phyloP scores from a whole-genome alignment of 64 coral and sea anemone genomes.

The Stylophora pistillata region DNA sequence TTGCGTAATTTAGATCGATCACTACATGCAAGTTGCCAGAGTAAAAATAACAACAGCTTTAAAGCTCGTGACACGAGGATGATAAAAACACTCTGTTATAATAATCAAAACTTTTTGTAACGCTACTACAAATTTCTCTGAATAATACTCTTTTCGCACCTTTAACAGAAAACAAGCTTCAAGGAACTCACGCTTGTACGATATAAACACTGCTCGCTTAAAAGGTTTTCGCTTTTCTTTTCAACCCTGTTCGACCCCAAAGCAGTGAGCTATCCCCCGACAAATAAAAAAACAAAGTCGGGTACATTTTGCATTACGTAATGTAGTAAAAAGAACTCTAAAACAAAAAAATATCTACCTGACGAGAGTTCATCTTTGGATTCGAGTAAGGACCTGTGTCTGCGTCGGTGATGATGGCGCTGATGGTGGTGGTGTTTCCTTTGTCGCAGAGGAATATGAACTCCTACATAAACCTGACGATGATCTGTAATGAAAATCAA shows the following conservation, averaged over 20 bases:
- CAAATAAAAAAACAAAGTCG: not conserved
- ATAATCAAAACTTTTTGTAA: not conserved
- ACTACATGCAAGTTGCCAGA: not conserved
- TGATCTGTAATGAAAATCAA: slow-evolving; percentile 48
- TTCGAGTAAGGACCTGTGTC: not conserved
- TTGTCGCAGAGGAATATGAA: slow-evolving; percentile 74
- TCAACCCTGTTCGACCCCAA: slow-evolving; percentile 18
- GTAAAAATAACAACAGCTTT: not conserved
- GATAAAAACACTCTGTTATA: not conserved
- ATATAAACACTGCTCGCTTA: not conserved
- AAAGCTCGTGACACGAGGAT: not conserved
- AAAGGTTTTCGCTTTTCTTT: not conserved
- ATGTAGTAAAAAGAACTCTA: not conserved
- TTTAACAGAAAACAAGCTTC: not conserved
- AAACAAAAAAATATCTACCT: not conserved
- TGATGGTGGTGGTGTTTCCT: slow-evolving; percentile 60
- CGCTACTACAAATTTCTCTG: not conserved
- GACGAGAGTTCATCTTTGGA: not conserved
- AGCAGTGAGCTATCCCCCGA: not conserved
- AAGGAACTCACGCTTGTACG: not conserved
- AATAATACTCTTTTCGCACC: not conserved
- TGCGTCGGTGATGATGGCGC: slow-evolving; percentile 38
- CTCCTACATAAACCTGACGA: slow-evolving; percentile 73
- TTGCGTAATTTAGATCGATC: not conserved
- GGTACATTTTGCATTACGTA: not conserved